Conservation (phyloP, 2,797 vertebrate species). For the Danio choprae region DNA sequence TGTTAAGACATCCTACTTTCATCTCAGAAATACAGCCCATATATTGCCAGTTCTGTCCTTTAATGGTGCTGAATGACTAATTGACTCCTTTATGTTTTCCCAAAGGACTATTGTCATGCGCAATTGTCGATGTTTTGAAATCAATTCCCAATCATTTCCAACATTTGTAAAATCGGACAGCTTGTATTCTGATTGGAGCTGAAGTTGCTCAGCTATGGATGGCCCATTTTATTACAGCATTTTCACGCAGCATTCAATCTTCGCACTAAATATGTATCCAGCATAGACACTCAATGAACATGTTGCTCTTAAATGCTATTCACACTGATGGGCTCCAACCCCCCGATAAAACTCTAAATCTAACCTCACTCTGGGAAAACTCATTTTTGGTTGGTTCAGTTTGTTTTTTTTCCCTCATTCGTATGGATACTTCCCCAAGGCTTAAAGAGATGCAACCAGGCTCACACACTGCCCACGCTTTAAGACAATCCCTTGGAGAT, state of each 20-base stretch:
- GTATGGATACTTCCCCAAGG: background rate
- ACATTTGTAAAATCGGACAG: no score
- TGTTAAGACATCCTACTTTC: no score
- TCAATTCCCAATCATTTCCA: no score
- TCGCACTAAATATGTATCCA: background rate
- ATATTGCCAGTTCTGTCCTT: no score
- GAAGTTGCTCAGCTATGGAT: background rate
- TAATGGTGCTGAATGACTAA: no score
- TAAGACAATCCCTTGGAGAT: conserved; percentile 26
- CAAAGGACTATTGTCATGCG: no score
- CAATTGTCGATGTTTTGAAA: no score
- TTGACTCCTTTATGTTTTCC: no score
- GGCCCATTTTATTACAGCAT: background rate
- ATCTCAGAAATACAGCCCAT: no score
- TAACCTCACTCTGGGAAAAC: conserved; percentile 18
- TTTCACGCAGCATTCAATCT: background rate
- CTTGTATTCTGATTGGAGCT: background rate
- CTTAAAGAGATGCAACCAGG: conserved; percentile 14
- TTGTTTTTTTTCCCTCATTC: background rate
- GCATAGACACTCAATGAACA: background rate
- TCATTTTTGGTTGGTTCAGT: background rate
- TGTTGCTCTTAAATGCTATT: background rate
- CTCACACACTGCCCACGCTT: background rate
- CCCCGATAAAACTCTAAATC: conserved; percentile 7
- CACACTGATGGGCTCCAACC: conserved; percentile 2